Base-by-base conservation (phyloP, 2,888 invertebrate genomes). In the Tanaodytes sp. region DNA sequence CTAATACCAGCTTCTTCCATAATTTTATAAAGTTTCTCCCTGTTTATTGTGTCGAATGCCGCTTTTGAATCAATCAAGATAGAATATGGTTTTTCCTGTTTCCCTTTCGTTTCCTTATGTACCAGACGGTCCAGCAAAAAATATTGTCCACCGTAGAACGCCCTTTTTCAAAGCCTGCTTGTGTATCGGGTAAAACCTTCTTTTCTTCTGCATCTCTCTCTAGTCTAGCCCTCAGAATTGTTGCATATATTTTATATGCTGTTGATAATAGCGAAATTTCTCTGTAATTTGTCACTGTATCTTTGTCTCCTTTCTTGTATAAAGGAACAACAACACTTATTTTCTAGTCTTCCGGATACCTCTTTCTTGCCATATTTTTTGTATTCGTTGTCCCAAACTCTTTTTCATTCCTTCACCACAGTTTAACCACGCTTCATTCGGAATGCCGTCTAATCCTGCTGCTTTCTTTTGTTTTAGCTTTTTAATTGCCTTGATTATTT, bases 371-470 rank as follows among this genome's bases (percentile, higher is more conserved):
- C 14, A 39, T 2, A 39, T 11, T 15, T 39, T 11, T 11, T 39
- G 3, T 12, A 33, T 8, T 33, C 6, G 5, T 4, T 33, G 11
- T 8, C 8, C 15, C 42, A 39, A n/a, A 8, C 6, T n/a, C 12
- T 12, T 39, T 6, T 16, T 2, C 2, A 9, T 2, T 4, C 16
- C 39, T 4, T 5, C 14, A 15, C 15, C 39, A 3, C 39, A 39
- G 3, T 46, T 61, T 5, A 14, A 51, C 61, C 64, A 73, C 9
- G 58, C 68, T 16, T 73, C 65, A 14, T 65, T 65, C 4, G 45
- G 63, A 2, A 71, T 67, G 15, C 52, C 14, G n/a, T 65, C 39
- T 8, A 4, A 2, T 39, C 39, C 39, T 2, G 15, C 11, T 16
- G 39, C 39, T 39, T 39, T 39, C 39, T 39, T 39, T 16, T 15